phyloP scores from a whole-genome alignment of 2,888 invertebrate genomes.

The Erebia ligea region DNA sequence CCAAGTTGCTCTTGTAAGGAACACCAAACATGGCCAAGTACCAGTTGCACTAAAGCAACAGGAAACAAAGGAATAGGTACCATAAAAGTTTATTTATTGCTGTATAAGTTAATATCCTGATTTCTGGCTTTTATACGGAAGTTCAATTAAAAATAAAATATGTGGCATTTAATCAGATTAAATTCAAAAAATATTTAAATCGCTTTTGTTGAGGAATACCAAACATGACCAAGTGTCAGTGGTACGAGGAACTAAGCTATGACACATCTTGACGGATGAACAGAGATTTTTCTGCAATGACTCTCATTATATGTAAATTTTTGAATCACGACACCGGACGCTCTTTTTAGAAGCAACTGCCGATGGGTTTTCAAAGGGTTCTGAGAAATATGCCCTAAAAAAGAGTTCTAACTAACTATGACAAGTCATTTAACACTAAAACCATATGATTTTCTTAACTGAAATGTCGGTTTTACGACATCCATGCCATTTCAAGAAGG shows the following conservation, averaged over 20 bases:
- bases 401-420: conserved; percentile 28
- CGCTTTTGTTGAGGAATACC: conserved; percentile 1
- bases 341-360: conserved; percentile 51
- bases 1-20: too few species aligned
- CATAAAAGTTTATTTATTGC: background rate
- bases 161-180: background rate
- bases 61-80: background rate
- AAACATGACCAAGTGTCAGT: conserved; percentile 9
- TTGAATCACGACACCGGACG: conserved; percentile 64
- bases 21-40: too few species aligned
- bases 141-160: background rate
- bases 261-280: conserved; percentile 71
- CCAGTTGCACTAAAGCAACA: too few species aligned
- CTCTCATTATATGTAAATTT: conserved; percentile 64
- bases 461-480: conserved; percentile 21
- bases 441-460: conserved; percentile 7
- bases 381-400: conserved; percentile 38
- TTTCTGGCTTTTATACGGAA: background rate
- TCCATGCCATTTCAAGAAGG: background rate
- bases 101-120: background rate
- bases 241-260: conserved; percentile 42
- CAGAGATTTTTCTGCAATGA: conserved; percentile 75
- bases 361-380: conserved; percentile 38
- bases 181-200: background rate
- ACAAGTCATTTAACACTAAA: conserved; percentile 19